Percentiles rank a stretch among this genome's conserved stretches.
These are phyloP conservation scores for Phaenicophaeus curvirostris DNA, from an alignment of 2,797 vertebrate species.

Conservation along the genomic window DNA sequence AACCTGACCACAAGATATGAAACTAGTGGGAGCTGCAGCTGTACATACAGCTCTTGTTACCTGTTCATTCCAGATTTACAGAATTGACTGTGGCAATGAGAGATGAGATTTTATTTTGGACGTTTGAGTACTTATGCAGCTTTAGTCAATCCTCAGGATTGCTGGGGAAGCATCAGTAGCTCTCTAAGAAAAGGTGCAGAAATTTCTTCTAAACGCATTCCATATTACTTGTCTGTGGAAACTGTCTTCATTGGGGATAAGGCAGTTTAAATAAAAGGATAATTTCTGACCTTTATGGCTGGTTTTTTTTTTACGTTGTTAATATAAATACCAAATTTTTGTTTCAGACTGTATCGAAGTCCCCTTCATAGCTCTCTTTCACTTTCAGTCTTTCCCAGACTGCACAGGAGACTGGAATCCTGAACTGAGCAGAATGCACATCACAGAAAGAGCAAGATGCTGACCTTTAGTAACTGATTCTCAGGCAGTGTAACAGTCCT, in stretches of 20 bases:
- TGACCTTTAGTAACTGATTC: not conserved
- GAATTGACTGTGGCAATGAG: not conserved
- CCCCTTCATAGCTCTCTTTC: not conserved
- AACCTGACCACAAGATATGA: not conserved
- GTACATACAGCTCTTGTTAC: rapidly evolving
- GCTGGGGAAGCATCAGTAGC: not conserved
- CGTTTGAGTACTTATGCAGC: not conserved
- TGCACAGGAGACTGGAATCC: not conserved
- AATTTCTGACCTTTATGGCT: not conserved
- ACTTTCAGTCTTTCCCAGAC: not conserved
- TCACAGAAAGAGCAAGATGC: rapidly evolving
- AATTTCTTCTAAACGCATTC: not conserved
- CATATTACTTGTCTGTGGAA: not conserved
- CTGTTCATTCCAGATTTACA: not conserved
- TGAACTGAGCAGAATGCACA: not conserved
- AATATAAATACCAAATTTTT: not conserved
- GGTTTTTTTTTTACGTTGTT: not conserved
- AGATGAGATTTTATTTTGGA: not conserved
- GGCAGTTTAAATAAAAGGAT: not conserved
- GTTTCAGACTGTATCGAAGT: not conserved
- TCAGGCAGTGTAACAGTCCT: not conserved
- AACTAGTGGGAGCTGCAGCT: not conserved
- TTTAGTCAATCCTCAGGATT: not conserved
- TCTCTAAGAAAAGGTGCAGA: not conserved
- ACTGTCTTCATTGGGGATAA: not conserved